Evolutionary conservation across 2,888 invertebrate genomes (phyloP).

Genomic region (Coleophora flavipennella): DNA sequence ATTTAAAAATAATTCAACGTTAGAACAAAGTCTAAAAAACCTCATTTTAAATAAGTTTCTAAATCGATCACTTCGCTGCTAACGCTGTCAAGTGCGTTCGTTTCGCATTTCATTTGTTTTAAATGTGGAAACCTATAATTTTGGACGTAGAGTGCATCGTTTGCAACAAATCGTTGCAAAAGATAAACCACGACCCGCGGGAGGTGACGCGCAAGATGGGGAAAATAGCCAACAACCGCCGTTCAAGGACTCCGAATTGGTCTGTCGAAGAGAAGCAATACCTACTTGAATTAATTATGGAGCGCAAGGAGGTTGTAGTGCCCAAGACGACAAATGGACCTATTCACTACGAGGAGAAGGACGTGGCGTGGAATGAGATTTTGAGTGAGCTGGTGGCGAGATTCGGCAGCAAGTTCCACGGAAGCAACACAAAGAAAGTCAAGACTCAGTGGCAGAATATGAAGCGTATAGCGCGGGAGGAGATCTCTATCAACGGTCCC

Average conservation of each 20-base stretch:
- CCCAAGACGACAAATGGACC: constrained; percentile 56
- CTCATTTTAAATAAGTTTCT: constrained; percentile 31
- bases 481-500: constrained; percentile 42
- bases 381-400: constrained; percentile 39
- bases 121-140: constrained; percentile 63
- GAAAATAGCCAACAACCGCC: constrained; percentile 45
- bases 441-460: constrained; percentile 69
- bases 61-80: constrained; percentile 25
- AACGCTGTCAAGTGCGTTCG: constrained; percentile 25
- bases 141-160: constrained; percentile 67
- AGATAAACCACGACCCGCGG: constrained; percentile 49
- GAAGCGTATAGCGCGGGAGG: constrained; percentile 63
- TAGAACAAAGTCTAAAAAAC: constrained; percentile 23
- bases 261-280: constrained; percentile 59
- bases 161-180: constrained; percentile 68
- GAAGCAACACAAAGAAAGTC: constrained; percentile 57
- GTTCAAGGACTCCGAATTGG: constrained; percentile 62
- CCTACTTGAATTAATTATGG: constrained; percentile 58
- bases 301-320: constrained; percentile 53
- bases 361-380: constrained; percentile 62
- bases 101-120: constrained; percentile 47
- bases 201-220: constrained; percentile 45
- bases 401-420: constrained; percentile 53
- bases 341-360: constrained; percentile 58
- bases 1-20: constrained; percentile 15